Evolutionary conservation across 2,113 vertebrate species (phyloP).

Genomic region (Pygoscelis antarcticus): DNA sequence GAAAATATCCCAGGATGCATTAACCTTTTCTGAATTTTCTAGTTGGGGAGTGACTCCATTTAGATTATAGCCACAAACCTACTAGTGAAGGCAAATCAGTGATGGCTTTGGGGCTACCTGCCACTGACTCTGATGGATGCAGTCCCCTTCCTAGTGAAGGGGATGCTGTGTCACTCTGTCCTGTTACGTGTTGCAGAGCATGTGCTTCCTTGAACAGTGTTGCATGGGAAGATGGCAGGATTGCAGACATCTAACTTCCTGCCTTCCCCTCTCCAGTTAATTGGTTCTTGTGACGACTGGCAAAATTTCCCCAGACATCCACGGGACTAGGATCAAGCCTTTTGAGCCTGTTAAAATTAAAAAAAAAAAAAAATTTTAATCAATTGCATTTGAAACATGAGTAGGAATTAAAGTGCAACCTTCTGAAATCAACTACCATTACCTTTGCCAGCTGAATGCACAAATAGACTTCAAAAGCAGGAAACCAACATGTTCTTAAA

Average conservation of each 20-base stretch:
- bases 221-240: neutral
- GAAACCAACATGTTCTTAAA: neutral
- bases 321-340: neutral
- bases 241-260: neutral
- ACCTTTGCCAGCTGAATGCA: constrained; percentile 28
- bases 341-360: neutral
- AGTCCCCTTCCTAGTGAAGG: neutral
- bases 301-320: neutral
- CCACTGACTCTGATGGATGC: neutral
- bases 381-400: neutral
- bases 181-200: neutral
- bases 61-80: neutral
- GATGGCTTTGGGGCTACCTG: neutral
- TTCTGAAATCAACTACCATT: neutral
- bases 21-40: neutral
- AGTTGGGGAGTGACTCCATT: neutral
- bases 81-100: neutral
- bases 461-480: constrained; percentile 49
- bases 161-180: neutral
- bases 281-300: neutral
- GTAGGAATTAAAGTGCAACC: neutral
- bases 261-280: neutral
- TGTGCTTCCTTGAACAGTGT: neutral
- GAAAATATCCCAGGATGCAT: neutral
- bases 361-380: too few relatives aligned